Base-by-base conservation (phyloP, 2,888 invertebrate genomes). In the Cantharis lateralis region DNA sequence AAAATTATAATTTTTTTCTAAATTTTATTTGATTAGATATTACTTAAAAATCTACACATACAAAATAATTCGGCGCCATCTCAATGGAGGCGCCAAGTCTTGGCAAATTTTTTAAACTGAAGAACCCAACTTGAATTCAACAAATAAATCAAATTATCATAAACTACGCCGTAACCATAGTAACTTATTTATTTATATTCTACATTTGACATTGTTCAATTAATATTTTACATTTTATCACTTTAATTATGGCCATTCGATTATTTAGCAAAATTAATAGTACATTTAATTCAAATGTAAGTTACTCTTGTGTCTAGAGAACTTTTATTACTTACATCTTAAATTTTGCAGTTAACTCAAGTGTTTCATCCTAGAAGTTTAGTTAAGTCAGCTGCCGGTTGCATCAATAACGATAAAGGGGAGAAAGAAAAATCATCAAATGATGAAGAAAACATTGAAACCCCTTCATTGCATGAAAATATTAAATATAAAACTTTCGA, bases 201-300 rank as follows among this genome's bases (percentile, higher is more conserved):
- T 75, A 78, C 80, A 80, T 78, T 78, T 79, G 77, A 48, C 48
- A 48, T n/a, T 13, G n/a, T 78, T 78, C 76, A 76, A 74, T 79
- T 75, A 70, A 75, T 78, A 75, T 73, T 74, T 70, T 78, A 66
- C 70, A 78, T 28, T 62, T 69, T 72, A 62, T 64, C 16, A 20
- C 16, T 64, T 20, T 20, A 18, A 70, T 68, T 61, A 84, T 84
- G 84, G 83, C 83, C 77, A 71, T 83, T 74, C 82, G 82, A 66
- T 63, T 81, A 26, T 79, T 78, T 70, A 73, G 64, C 80, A 83
- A 84, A 83, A 82, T 84, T 82, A 81, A 79, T 71, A 79, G 82
- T 82, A 77, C 78, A 9, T 32, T 82, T 15, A 73, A 80, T 69
- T 78, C 77, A 78, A 82, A 79, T 79, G 82, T 82, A 78, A 80